These are phyloP conservation scores for Eupeodes luniger DNA, from an alignment of 2,888 invertebrate species.

Conservation along the genomic window DNA sequence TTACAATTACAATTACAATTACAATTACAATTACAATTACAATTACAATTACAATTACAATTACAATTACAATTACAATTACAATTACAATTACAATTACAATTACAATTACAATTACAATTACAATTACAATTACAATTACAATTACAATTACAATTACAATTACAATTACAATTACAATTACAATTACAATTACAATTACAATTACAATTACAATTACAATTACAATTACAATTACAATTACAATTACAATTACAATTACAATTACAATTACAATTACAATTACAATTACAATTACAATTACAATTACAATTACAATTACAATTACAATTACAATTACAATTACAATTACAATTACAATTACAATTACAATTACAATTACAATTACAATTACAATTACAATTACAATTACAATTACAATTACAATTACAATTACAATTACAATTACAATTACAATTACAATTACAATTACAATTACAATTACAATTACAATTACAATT, in stretches of 20 bases:
- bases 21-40: conserved; percentile 1
- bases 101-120: conserved; percentile 1
- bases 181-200: conserved; percentile 1
- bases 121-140: background rate
- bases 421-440: background rate
- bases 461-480: background rate
- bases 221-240: conserved; percentile 1
- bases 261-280: conserved; percentile 1
- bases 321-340: conserved; percentile 1
- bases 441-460: background rate
- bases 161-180: background rate
- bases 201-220: conserved; percentile 1
- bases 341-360: background rate
- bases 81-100: conserved; percentile 1
- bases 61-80: background rate
- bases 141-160: conserved; percentile 1
- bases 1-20: background rate
- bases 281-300: conserved; percentile 1
- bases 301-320: background rate
- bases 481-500: conserved; percentile 1
- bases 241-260: conserved; percentile 1
- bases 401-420: too few relatives aligned
- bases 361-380: too few relatives aligned
- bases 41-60: conserved; percentile 1
- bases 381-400: too few relatives aligned